These are phyloP conservation scores for Drosophila falleni DNA, from an alignment of 2,888 invertebrate species.

Conservation along the genomic window DNA sequence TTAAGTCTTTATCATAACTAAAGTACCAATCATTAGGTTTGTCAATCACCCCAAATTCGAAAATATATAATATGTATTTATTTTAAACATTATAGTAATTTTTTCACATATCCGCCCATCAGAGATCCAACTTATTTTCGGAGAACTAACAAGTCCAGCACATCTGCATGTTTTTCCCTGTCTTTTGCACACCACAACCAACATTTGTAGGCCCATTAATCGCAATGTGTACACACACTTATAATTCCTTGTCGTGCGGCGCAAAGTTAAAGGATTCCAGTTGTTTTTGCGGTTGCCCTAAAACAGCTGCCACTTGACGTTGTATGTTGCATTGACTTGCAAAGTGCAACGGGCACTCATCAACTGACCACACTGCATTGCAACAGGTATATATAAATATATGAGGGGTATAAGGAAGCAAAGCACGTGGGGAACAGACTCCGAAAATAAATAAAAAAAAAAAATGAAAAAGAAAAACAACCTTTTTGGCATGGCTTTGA, in stretches of 20 bases:
- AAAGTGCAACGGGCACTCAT: conserved; percentile 30
- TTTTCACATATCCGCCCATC: not conserved
- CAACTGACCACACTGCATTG: conserved; percentile 24
- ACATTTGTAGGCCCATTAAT: conserved; percentile 40
- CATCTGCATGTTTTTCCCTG: not conserved
- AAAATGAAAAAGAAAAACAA: conserved; percentile 3
- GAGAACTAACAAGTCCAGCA: conserved; percentile 6
- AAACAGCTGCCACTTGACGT: conserved; percentile 56
- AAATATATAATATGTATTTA: not conserved
- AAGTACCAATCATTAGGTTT: too few relatives aligned
- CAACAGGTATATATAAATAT: conserved; percentile 33
- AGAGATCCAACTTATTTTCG: not conserved
- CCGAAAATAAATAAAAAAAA: not conserved
- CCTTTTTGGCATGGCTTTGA: conserved; percentile 33
- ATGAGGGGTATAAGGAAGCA: not conserved
- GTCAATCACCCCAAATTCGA: too few relatives aligned
- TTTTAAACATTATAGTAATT: too few relatives aligned
- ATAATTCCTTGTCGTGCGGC: conserved; percentile 32
- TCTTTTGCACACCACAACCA: not conserved
- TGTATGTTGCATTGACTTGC: conserved; percentile 15
- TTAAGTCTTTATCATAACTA: too few relatives aligned
- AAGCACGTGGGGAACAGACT: conserved; percentile 30
- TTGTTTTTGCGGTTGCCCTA: conserved; percentile 45
- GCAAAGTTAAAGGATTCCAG: conserved; percentile 40
- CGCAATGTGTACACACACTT: conserved; percentile 31